Conservation (phyloP, 2,888 invertebrate genomes). For the Agriopis leucophaearia region DNA sequence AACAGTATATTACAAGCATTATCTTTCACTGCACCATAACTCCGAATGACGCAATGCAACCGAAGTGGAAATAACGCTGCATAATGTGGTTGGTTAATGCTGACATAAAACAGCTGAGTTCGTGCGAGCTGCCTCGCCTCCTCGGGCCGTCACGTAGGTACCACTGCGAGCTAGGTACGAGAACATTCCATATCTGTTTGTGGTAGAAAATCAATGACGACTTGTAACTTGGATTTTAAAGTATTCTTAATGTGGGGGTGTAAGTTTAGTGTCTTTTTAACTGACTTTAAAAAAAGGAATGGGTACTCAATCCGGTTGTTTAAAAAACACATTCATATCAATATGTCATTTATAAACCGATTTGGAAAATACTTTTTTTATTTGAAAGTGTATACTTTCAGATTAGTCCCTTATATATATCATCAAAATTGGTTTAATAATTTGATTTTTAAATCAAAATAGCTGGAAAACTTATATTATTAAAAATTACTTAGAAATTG, state of each 20-base stretch:
- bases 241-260: too few species aligned
- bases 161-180: constrained; percentile 5
- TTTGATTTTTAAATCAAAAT: not conserved
- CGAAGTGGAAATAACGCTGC: constrained; percentile 9
- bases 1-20: too few species aligned
- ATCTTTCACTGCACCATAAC: not conserved
- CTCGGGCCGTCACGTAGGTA: not conserved
- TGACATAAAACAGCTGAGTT: constrained; percentile 13
- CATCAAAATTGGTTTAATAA: too few species aligned
- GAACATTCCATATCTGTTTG: too few species aligned
- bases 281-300: too few species aligned
- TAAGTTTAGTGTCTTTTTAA: too few species aligned
- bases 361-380: too few species aligned
- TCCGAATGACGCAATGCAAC: constrained; percentile 7
- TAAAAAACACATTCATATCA: too few species aligned
- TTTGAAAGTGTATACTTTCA: too few species aligned
- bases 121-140: constrained; percentile 9
- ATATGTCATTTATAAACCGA: too few species aligned
- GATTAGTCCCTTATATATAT: too few species aligned
- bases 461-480: not conserved
- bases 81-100: constrained; percentile 15
- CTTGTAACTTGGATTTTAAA: not conserved
- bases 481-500: not conserved
- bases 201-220: not conserved
- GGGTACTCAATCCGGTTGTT: too few species aligned